Percentiles rank a stretch among this genome's conserved stretches.
Conservation (phyloP, 2,797 vertebrate genomes). For the Pantherophis alleghaniensis region DNA sequence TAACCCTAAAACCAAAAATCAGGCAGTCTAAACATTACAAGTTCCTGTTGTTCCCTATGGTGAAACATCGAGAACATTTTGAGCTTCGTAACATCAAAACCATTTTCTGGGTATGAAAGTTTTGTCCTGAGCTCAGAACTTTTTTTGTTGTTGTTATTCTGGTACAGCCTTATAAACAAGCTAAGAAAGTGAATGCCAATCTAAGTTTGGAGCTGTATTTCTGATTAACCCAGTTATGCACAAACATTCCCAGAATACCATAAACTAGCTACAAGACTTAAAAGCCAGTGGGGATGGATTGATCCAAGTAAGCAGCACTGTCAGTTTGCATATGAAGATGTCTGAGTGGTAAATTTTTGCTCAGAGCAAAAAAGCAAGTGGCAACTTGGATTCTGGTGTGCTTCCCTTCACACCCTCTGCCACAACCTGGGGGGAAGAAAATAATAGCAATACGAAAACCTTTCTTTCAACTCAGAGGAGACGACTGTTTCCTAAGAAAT, state of each 20-base stretch:
- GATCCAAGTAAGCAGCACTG: not conserved
- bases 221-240: not conserved
- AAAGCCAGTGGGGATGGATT: not conserved
- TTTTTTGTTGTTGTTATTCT: not conserved
- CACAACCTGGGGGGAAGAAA: not conserved
- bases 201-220: not conserved
- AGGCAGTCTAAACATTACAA: not conserved
- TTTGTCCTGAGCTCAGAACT: not conserved
- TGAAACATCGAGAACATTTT: not conserved
- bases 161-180: not conserved
- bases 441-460: not conserved
- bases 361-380: not conserved
- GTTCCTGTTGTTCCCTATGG: not conserved
- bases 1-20: not conserved
- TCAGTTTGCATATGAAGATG: not conserved
- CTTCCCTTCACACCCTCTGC: not conserved
- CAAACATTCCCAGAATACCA: not conserved
- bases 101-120: not conserved
- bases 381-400: too few relatives aligned
- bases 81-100: not conserved
- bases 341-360: not conserved
- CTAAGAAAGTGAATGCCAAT: not conserved
- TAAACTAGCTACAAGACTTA: not conserved
- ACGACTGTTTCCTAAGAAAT: not conserved
- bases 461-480: not conserved